phyloP scores from a whole-genome alignment of 2,113 vertebrate species.

The Poeciliopsis turrubarensis region DNA sequence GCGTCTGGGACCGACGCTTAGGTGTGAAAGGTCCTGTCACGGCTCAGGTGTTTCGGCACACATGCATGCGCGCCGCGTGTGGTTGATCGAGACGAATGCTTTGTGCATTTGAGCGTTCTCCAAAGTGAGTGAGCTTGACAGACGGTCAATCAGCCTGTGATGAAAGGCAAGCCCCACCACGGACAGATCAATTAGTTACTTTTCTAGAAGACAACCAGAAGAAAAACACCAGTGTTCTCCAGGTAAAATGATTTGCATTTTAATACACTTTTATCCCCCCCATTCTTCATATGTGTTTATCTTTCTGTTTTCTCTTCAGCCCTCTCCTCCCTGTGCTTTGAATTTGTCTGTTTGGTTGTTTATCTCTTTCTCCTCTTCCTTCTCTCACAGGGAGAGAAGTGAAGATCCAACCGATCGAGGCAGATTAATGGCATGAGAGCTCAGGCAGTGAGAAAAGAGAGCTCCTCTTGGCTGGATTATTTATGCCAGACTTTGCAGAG shows the following conservation, averaged over 20 bases:
- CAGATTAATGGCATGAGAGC: conserved; percentile 71
- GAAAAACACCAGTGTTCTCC: conserved; percentile 55
- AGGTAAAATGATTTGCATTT: conserved; percentile 65
- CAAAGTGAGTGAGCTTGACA: conserved; percentile 65
- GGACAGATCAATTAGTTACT: conserved; percentile 79
- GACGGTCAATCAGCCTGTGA: conserved; percentile 78
- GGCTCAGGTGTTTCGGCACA: conserved; percentile 12
- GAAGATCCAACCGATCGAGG: conserved; percentile 64
- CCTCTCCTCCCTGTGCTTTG: conserved; percentile 38
- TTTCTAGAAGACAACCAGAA: conserved; percentile 57
- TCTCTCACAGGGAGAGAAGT: conserved; percentile 54
- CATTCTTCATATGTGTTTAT: conserved; percentile 51
- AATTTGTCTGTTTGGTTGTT: conserved; percentile 67
- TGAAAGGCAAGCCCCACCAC: conserved; percentile 75
- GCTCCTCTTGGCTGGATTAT: conserved; percentile 54
- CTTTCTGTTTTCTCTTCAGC: conserved; percentile 27
- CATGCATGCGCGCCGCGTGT: neutral
- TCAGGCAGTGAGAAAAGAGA: conserved; percentile 62
- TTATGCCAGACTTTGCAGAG: conserved; percentile 46
- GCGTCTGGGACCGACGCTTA: conserved; percentile 43
- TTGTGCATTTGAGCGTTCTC: conserved; percentile 56
- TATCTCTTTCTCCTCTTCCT: conserved; percentile 64
- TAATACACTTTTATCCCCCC: conserved; percentile 45
- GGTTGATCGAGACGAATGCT: conserved; percentile 67
- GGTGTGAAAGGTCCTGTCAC: conserved; percentile 61